Conservation (phyloP, 2,797 vertebrate species). For the Etheostoma nigrum region DNA sequence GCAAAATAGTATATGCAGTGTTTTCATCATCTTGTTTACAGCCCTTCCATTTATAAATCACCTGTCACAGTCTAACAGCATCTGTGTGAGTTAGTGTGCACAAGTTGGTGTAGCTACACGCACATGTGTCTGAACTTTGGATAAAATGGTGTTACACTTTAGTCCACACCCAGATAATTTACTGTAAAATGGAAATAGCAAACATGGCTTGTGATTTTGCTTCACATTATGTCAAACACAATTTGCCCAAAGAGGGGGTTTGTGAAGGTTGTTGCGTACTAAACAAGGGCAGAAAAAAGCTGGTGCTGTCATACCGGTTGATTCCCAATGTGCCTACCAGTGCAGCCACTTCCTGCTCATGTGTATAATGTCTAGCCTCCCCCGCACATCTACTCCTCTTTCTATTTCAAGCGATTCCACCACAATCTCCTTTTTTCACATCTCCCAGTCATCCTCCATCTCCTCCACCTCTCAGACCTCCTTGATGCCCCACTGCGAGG, state of each 20-base stretch:
- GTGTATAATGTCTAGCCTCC: not conserved
- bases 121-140: not conserved
- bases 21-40: not conserved
- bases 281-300: constrained; percentile 6
- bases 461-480: constrained; percentile 17
- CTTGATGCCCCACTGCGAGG: constrained; percentile 14
- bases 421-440: not conserved
- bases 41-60: not conserved
- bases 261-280: not conserved
- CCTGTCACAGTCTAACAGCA: not conserved
- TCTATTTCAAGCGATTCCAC: not conserved
- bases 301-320: constrained; percentile 13
- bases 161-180: not conserved
- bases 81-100: not conserved
- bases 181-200: not conserved
- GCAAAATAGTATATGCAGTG: accelerated
- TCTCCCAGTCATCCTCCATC: no score
- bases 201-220: constrained; percentile 1
- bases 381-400: not conserved
- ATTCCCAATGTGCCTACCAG: not conserved
- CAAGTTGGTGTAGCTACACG: not conserved
- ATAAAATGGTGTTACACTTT: not conserved
- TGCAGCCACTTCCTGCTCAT: not conserved
- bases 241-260: not conserved
- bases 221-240: constrained; percentile 10